These are phyloP conservation scores for Hyphantria cunea DNA, from an alignment of 1,140 invertebrate genomes.

Conservation along the genomic window DNA sequence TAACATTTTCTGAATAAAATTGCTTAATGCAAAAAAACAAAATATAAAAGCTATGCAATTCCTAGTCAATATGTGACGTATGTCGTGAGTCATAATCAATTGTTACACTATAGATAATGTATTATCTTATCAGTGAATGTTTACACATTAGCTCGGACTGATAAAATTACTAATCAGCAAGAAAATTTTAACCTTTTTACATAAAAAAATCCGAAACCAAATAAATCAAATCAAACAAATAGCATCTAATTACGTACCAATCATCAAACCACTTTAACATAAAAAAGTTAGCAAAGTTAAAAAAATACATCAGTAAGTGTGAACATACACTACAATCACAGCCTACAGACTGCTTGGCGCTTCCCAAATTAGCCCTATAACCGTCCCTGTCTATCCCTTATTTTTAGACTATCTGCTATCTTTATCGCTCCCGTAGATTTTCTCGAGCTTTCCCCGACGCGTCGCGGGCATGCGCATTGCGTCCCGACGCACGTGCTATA, in stretches of 20 bases:
- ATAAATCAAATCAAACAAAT: background rate
- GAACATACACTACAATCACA: conserved; percentile 34
- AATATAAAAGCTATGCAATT: no score
- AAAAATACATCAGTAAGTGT: conserved; percentile 35
- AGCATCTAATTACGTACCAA: conserved; percentile 2
- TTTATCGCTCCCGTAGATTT: conserved; percentile 54
- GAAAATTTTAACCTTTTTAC: no score
- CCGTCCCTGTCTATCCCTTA: conserved; percentile 59
- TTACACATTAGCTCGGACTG: background rate
- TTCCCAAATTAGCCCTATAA: conserved; percentile 65
- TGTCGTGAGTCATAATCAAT: no score
- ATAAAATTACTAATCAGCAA: background rate
- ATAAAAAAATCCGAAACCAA: no score
- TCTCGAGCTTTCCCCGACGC: conserved; percentile 52
- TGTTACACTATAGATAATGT: no score
- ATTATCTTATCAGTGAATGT: no score
- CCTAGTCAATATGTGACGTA: no score
- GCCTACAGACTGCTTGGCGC: conserved; percentile 74
- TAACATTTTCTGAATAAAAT: no score
- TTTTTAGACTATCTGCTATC: conserved; percentile 56
- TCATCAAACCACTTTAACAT: conserved; percentile 6
- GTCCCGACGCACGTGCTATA: conserved; percentile 62
- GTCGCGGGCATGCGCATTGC: conserved; percentile 64
- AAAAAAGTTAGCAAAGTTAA: conserved; percentile 25
- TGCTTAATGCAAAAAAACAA: no score